Base-by-base conservation (phyloP, 2,888 invertebrate genomes). In the Drosophila tanythrix region DNA sequence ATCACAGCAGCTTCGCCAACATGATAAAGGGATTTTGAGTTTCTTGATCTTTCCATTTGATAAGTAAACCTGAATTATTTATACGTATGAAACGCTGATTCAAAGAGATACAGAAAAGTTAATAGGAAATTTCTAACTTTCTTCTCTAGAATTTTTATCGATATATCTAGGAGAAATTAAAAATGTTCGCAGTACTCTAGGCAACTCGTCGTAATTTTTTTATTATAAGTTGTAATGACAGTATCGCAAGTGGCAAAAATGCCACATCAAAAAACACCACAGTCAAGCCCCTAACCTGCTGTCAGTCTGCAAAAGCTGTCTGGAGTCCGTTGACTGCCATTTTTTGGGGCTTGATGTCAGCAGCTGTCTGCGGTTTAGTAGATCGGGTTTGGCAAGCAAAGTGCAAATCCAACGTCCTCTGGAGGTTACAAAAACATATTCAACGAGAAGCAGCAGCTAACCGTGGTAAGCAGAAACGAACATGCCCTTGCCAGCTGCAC, bases 321-420 rank as follows among this genome's bases (percentile, higher is more conserved):
- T 27, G 29, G 36, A 33, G 48, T 48, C 38, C 33, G 52, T 6
- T 58, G 70, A 21, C 27, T 50, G 27, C 7, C 11, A n/a, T 18
- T 3, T 27, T 27, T 38, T 18, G 55, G 55, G 35, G 52, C 35
- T 29, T 69, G 76, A 61, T 78, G 78, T 81, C 81, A 81, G 50
- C 38, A 50, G 59, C 53, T 80, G 78, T 78, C 53, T 76, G 78
- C 72, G 67, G 59, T 6, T 31, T 43, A 38, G 38, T 55, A 51
- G 64, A 57, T 68, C 67, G 76, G 68, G 52, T 50, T 46, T 36
- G 36, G 46, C 33, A 51, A 57, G 50, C 50, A 70, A 53, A 80
- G 67, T 64, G 72, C 58, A 72, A 62, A 60, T 33, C 50, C 76
- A 65, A 62, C 53, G 68, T 81, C 48, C 81, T 46, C 48, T 4